Percentiles rank a stretch among this genome's conserved stretches.
Conservation (phyloP, 2,113 vertebrate species). For the Syngnathoides biaculeatus region DNA sequence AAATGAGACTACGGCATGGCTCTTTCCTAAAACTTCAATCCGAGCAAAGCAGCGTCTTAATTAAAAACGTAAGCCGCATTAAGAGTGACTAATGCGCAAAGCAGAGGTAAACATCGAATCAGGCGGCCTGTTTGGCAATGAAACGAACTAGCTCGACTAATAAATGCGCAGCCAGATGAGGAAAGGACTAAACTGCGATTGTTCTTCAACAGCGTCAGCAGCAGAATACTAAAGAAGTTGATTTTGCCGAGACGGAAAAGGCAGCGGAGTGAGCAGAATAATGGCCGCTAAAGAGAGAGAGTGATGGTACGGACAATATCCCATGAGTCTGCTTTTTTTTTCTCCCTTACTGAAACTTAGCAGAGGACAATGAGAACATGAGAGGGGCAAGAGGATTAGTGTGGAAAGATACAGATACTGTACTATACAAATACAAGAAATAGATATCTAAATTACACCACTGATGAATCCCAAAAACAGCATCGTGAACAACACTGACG, state of each 20-base stretch:
- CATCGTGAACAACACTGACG: background rate
- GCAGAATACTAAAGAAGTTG: background rate
- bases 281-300: constrained; percentile 17
- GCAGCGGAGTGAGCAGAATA: constrained; percentile 15
- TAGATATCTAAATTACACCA: constrained; percentile 30
- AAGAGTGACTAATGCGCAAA: constrained; percentile 46
- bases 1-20: constrained; percentile 32
- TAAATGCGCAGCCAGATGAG: constrained; percentile 15
- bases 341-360: constrained; percentile 11
- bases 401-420: constrained; percentile 37
- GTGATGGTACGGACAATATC: constrained; percentile 12
- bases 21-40: constrained; percentile 33
- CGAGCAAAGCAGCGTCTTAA: constrained; percentile 53
- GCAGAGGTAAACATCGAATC: constrained; percentile 42
- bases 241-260: constrained; percentile 15
- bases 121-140: constrained; percentile 18
- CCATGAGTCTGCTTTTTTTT: constrained; percentile 18
- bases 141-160: constrained; percentile 17
- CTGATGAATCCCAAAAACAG: constrained; percentile 33
- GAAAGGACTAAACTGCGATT: constrained; percentile 26
- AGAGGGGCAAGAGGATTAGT: constrained; percentile 46
- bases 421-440: constrained; percentile 30
- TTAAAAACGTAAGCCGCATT: constrained; percentile 46
- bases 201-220: constrained; percentile 13
- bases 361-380: constrained; percentile 1